Conservation (phyloP, 2,113 vertebrate genomes). For the Circaetus cinerascens region DNA sequence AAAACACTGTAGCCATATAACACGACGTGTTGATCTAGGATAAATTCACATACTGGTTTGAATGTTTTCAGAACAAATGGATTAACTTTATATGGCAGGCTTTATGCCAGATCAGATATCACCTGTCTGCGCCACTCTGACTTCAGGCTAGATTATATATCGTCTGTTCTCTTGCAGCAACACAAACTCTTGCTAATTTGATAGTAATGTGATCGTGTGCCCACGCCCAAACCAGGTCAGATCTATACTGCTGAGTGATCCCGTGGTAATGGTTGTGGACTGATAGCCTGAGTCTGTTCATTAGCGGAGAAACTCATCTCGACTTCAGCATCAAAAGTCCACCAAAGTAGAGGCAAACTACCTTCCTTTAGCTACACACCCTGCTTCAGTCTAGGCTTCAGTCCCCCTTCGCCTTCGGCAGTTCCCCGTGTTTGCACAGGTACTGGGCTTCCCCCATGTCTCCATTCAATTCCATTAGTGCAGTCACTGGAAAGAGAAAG, state of each 20-base stretch:
- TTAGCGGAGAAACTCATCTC: not conserved
- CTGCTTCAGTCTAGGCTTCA: not conserved
- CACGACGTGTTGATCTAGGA: not conserved
- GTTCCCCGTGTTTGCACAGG: not conserved
- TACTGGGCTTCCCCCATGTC: not conserved
- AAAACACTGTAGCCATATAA: not conserved
- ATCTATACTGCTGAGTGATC: not conserved
- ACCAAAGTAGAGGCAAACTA: not conserved
- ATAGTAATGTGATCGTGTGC: not conserved
- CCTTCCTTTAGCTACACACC: not conserved
- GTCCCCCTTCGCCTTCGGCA: not conserved
- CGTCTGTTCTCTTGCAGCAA: not conserved
- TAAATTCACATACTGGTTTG: not conserved
- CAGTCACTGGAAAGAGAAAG: constrained; percentile 4
- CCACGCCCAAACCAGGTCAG: not conserved
- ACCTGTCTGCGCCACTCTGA: constrained; percentile 8
- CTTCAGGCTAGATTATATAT: constrained; percentile 45
- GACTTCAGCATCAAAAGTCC: not conserved
- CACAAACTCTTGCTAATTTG: constrained; percentile 23
- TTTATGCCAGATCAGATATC: constrained; percentile 36
- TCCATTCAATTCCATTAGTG: not conserved
- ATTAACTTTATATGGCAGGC: constrained; percentile 2
- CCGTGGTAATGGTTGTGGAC: not conserved
- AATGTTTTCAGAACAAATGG: constrained; percentile 52
- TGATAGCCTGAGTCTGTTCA: not conserved